phyloP scores from a whole-genome alignment of 2,797 vertebrate species.

The Fratercula arctica region DNA sequence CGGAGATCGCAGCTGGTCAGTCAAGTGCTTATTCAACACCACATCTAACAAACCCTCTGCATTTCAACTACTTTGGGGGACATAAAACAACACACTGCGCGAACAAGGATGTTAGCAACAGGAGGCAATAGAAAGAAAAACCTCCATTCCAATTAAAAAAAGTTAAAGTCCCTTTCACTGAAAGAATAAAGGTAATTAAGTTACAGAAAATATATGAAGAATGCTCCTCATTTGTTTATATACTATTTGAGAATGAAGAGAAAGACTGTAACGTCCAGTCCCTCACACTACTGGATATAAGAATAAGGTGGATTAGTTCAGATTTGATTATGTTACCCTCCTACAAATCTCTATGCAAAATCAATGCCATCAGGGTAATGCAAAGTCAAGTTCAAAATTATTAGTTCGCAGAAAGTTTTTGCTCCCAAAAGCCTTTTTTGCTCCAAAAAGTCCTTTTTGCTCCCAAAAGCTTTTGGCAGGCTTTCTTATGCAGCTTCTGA shows the following conservation, averaged over 20 bases:
- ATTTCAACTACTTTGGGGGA: background rate
- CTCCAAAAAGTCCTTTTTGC: background rate
- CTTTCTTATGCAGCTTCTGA: background rate
- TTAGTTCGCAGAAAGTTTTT: background rate
- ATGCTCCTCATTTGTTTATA: background rate
- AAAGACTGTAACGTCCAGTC: background rate
- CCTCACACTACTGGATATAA: background rate
- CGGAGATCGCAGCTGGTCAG: background rate
- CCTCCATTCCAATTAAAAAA: background rate
- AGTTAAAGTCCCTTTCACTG: background rate
- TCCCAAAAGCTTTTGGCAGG: background rate
- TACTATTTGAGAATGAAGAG: background rate
- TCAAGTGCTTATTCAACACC: background rate
- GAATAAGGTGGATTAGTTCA: background rate
- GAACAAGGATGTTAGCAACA: accelerated
- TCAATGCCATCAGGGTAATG: background rate
- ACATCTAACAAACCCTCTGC: background rate
- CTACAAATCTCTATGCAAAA: background rate
- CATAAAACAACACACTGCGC: background rate
- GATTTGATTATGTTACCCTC: background rate
- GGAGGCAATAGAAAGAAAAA: background rate
- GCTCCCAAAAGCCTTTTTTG: background rate
- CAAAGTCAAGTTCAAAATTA: background rate
- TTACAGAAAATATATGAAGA: background rate
- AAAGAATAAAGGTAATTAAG: background rate